Evolutionary conservation across 2,888 invertebrate genomes (phyloP).

Genomic region (Oscheius onirici): DNA sequence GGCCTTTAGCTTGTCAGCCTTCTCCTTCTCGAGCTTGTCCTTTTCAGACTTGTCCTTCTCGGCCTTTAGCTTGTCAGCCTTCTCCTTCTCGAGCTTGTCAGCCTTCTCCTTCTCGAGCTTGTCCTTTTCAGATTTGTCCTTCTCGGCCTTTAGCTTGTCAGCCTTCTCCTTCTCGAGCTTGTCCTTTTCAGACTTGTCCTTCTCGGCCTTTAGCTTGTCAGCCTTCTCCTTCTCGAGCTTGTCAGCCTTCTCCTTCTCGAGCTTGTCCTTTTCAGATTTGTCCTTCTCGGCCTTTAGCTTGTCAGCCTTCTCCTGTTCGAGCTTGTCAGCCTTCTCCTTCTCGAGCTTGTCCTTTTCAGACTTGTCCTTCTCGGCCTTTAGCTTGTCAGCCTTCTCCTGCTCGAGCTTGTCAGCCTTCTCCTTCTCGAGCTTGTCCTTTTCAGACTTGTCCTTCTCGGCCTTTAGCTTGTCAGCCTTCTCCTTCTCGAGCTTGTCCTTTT

Average conservation of each 20-base stretch:
- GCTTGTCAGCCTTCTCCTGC: not conserved
- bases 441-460: not conserved
- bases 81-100: not conserved
- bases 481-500: not conserved
- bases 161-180: not conserved
- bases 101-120: not conserved
- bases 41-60: not conserved
- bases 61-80: not conserved
- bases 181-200: not conserved
- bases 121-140: not conserved
- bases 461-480: not conserved
- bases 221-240: not conserved
- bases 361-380: not conserved
- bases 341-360: not conserved
- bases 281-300: not conserved
- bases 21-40: not conserved
- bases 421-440: not conserved
- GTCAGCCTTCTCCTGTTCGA: not conserved
- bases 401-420: not conserved
- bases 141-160: not conserved
- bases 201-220: not conserved
- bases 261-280: not conserved
- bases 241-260: not conserved
- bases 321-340: conserved; percentile 1
- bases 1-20: not conserved